These are phyloP conservation scores for Cydia fagiglandana DNA, from an alignment of 1,140 invertebrate species.

Conservation along the genomic window DNA sequence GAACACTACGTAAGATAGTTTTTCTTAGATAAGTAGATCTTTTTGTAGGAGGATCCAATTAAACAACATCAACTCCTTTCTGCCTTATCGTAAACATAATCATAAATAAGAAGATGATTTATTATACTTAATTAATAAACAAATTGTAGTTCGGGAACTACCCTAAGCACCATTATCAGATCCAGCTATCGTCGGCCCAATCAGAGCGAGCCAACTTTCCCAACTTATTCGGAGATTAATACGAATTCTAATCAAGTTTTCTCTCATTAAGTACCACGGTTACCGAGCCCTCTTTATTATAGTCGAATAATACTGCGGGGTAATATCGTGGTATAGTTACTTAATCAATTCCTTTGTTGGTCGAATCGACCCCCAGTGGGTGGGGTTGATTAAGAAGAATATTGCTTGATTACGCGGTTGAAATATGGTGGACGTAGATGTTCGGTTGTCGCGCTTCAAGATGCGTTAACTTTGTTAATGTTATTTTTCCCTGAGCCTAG, in stretches of 20 bases:
- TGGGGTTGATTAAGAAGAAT: conserved; percentile 79
- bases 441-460: conserved; percentile 40
- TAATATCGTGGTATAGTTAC: conserved; percentile 77
- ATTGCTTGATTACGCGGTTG: conserved; percentile 77
- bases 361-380: conserved; percentile 73
- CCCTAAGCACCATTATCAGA: conserved; percentile 29
- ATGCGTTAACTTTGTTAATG: conserved; percentile 34
- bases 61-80: neutral
- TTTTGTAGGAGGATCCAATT: neutral
- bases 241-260: conserved; percentile 78
- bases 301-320: conserved; percentile 74
- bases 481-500: neutral
- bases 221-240: conserved; percentile 71
- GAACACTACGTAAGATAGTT: too few relatives aligned
- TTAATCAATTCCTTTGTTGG: conserved; percentile 79
- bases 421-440: conserved; percentile 69
- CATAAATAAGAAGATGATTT: conserved; percentile 3
- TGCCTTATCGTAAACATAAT: neutral
- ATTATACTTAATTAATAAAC: conserved; percentile 10
- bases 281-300: conserved; percentile 77
- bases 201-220: conserved; percentile 60
- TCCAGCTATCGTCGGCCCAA: conserved; percentile 46
- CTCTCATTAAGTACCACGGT: conserved; percentile 76
- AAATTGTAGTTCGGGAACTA: neutral
- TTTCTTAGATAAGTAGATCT: too few relatives aligned